Evolutionary conservation across 2,797 vertebrate genomes (phyloP), one percentile per base, ranked within the genome.

Genomic region (Pseudochromis fuscus): DNA sequence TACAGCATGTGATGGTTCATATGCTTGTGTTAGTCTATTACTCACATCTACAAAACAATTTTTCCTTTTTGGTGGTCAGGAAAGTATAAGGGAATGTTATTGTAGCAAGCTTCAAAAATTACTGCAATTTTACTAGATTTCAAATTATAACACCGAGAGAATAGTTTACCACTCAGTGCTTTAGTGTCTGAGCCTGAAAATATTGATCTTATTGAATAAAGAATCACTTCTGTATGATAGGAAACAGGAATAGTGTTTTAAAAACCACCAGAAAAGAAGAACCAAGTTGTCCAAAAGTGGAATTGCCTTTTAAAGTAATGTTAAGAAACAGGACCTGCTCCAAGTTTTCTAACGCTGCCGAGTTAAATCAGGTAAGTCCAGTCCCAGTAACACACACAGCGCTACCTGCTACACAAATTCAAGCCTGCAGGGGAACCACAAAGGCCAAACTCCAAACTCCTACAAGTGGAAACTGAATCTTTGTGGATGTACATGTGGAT

Each of bases 381-480:
- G 25, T 10, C 16, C 25, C 16, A 25, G 15, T 27, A 49, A 49
- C 23, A 24, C 13, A 16, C 46, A 40, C 16, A 24, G 3, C 23
- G 16, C 23, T 15, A 49, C 46, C 27, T 10, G 0, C 19, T 60
- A 25, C 44, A 56, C 23, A 30, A 57, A 50, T 53, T 61, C 33
- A 27, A 50, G 23, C 16, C 38, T 5, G 42, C 55, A 45, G 68
- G 50, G 4, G 50, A 53, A 24, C 25, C 66, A 52, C 28, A 55
- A 40, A 50, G 30, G 21, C 25, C 21, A 51, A 44, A 50, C 45
- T n/a, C 13, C 18, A n/a, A 64, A 56, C 56, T 49, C 13, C 23
- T 28, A 11, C 19, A 30, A 37, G 40, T 21, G 13, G 18, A 57
- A 30, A 69, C 44, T n/a, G 37, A 30, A 67, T 35, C 58, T 72